Conservation (phyloP, 2,113 vertebrate genomes). For the Microtus ochrogaster region DNA sequence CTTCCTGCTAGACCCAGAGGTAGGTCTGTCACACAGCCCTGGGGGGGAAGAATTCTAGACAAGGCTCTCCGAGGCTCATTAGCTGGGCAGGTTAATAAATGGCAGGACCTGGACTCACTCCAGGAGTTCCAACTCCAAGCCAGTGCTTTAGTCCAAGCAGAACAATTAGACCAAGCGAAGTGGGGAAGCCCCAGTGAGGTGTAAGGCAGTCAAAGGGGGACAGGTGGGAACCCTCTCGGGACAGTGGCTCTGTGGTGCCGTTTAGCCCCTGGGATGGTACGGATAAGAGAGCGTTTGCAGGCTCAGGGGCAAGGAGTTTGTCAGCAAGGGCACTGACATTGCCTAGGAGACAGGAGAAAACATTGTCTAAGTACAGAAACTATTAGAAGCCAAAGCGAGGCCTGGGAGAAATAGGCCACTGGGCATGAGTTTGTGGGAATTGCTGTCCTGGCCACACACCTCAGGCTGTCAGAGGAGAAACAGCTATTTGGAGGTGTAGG, state of each 20-base stretch:
- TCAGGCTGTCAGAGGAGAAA: background rate
- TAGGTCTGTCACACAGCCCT: background rate
- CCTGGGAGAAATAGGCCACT: background rate
- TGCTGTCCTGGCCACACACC: background rate
- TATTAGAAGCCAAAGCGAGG: background rate
- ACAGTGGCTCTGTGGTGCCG: fast-evolving
- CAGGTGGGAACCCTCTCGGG: background rate
- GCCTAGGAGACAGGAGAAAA: background rate
- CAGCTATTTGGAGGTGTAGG: background rate
- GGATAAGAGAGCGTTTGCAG: background rate
- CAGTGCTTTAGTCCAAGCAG: background rate
- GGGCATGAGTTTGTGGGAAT: background rate
- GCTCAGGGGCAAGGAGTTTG: background rate
- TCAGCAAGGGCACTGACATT: background rate
- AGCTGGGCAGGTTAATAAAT: background rate
- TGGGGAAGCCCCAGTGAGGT: background rate
- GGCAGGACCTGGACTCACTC: background rate
- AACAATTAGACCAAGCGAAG: background rate
- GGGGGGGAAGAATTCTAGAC: background rate
- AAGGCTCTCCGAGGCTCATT: background rate
- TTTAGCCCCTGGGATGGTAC: too few relatives aligned
- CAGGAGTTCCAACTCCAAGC: background rate
- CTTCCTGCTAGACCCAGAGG: background rate
- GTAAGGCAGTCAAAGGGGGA: background rate
- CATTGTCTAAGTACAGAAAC: background rate